phyloP scores from a whole-genome alignment of 2,888 invertebrate genomes.

The Plebejus melissa region DNA sequence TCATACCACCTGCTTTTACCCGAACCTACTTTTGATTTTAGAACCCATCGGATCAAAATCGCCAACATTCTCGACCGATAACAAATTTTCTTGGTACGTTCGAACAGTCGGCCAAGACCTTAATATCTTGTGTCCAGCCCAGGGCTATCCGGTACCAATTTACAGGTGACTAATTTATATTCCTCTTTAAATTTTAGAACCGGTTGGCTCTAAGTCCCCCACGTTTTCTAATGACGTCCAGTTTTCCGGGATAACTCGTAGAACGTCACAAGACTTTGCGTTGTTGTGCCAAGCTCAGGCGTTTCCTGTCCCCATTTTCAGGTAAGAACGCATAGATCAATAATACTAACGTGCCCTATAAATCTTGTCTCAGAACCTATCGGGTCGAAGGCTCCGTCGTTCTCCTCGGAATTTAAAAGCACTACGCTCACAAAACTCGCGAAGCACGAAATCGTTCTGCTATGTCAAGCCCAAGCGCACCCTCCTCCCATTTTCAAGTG shows the following conservation, averaged over 20 bases:
- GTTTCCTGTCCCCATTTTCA: slow-evolving; percentile 82
- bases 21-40: slow-evolving; percentile 49
- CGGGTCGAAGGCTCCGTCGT: slow-evolving; percentile 80
- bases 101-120: slow-evolving; percentile 73
- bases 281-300: slow-evolving; percentile 88
- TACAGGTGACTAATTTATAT: slow-evolving; percentile 80
- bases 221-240: slow-evolving; percentile 84
- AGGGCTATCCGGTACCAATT: slow-evolving; percentile 83
- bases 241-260: slow-evolving; percentile 83
- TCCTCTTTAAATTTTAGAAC: slow-evolving; percentile 75
- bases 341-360: slow-evolving; percentile 32
- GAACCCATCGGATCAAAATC: slow-evolving; percentile 81
- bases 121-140: slow-evolving; percentile 80
- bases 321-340: slow-evolving; percentile 52
- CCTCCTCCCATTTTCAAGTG: slow-evolving; percentile 85
- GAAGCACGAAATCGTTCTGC: slow-evolving; percentile 77
- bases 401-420: slow-evolving; percentile 78
- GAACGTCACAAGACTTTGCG: slow-evolving; percentile 81
- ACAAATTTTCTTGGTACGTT: slow-evolving; percentile 81
- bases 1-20: slow-evolving; percentile 28
- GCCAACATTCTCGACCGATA: slow-evolving; percentile 80
- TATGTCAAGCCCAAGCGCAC: slow-evolving; percentile 84
- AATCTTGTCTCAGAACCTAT: slow-evolving; percentile 75
- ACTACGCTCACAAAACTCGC: slow-evolving; percentile 78
- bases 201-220: slow-evolving; percentile 85